These are phyloP conservation scores for Phrynocephalus forsythii DNA, from an alignment of 2,797 vertebrate species.

Conservation along the genomic window DNA sequence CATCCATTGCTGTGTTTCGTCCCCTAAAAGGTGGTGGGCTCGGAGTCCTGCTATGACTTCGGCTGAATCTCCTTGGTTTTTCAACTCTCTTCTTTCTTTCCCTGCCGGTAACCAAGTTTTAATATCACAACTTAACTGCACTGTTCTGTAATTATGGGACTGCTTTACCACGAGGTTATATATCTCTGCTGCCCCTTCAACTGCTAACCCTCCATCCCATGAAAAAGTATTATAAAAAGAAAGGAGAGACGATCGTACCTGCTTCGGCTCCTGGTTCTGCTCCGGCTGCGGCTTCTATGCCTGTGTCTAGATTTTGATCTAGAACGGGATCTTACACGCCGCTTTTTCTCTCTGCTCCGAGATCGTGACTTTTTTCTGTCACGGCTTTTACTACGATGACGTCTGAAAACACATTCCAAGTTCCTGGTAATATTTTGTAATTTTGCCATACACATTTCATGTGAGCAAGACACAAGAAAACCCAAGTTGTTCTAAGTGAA, in stretches of 20 bases:
- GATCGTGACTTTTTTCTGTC: conserved; percentile 89
- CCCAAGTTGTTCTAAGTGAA: not conserved
- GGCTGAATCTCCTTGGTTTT: conserved; percentile 88
- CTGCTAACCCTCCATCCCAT: not conserved
- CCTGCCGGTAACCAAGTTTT: conserved; percentile 76
- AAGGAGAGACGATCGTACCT: conserved; percentile 48
- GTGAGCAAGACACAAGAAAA: conserved; percentile 2
- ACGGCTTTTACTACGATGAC: conserved; percentile 91
- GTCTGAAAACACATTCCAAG: conserved; percentile 79
- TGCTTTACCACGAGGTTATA: not conserved
- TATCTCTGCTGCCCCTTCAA: not conserved
- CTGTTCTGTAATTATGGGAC: not conserved
- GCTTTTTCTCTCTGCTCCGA: conserved; percentile 88
- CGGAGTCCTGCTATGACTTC: conserved; percentile 87
- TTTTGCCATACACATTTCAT: not conserved
- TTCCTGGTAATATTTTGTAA: conserved; percentile 17
- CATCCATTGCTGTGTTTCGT: conserved; percentile 98
- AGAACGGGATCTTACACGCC: conserved; percentile 88
- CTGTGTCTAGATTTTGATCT: conserved; percentile 91
- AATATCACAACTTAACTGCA: not conserved
- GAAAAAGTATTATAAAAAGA: accelerated
- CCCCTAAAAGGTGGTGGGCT: conserved; percentile 92
- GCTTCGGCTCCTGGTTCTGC: conserved; percentile 88
- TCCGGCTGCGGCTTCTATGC: conserved; percentile 90
- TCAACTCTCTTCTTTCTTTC: conserved; percentile 93